Evolutionary conservation across 2,888 invertebrate species (phyloP).

Genomic region (Mactromeris polynyma): DNA sequence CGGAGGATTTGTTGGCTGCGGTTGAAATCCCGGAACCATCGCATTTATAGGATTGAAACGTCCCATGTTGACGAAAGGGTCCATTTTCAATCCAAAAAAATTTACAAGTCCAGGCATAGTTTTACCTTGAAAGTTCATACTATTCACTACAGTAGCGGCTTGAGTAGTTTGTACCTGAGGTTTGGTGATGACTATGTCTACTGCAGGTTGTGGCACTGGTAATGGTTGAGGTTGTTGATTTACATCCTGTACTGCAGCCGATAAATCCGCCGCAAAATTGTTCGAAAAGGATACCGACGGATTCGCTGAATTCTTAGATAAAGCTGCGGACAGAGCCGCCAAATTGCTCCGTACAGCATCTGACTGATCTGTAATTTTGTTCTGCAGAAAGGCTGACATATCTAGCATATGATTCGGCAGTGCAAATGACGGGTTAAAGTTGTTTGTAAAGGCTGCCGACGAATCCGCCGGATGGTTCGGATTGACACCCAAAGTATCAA

Average conservation of each 20-base stretch:
- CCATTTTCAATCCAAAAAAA: not conserved
- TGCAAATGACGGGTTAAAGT: not conserved
- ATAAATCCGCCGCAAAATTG: not conserved
- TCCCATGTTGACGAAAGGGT: not conserved
- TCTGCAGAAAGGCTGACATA: not conserved
- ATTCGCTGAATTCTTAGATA: not conserved
- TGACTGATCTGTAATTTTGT: not conserved
- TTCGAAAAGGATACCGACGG: not conserved
- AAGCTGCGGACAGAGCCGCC: not conserved
- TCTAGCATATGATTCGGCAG: no score
- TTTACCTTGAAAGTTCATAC: not conserved
- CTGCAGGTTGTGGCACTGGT: not conserved
- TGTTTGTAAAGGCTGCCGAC: not conserved
- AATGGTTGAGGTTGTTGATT: not conserved
- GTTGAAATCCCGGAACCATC: not conserved
- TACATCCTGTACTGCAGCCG: not conserved
- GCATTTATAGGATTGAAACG: conserved; percentile 4
- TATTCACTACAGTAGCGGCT: not conserved
- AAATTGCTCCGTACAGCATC: not conserved
- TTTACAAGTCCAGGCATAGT: not conserved
- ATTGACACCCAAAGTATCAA: not conserved
- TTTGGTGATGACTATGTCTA: not conserved
- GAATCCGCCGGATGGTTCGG: not conserved
- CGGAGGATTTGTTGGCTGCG: not conserved
- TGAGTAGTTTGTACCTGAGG: not conserved